Base-by-base conservation (phyloP, 2,113 vertebrate genomes). In the Cochlearius cochlearius region DNA sequence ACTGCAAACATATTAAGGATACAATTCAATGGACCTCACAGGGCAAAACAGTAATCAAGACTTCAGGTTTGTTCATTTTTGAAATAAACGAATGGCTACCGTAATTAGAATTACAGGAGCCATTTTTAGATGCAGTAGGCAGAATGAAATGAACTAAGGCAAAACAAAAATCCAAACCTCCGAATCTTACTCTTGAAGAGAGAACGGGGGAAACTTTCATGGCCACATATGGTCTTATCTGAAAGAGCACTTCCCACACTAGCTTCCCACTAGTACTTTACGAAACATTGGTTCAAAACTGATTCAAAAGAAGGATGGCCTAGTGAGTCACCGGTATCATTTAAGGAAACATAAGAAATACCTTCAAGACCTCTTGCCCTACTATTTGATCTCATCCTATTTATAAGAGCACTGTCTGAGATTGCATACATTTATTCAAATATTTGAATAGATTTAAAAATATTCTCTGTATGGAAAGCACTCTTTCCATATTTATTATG, bases 191-290 rank as follows among this genome's bases (percentile, higher is more conserved):
- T 95, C 77, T 55, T 92, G 59, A 66, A 85, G 92, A 92, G 74
- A 94, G 85, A 96, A 96, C 5, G 20, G 89, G 81, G 78, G 74
- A 94, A 96, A 88, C 64, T 92, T 94, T 92, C 80, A 71, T 55
- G 88, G 76, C 66, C 47, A 73, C 93, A 94, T 94, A 93, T 94
- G 87, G 88, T 97, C 67, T 95, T 36, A 43, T 96, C 88, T 96
- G 94, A 97, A 96, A 97, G 91, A 90, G 88, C 81, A 78, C 95
- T 94, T 93, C 94, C 96, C 91, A 90, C 90, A 94, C 96, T 71
- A 56, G 43, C 95, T 96, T 79, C 84, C 85, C 87, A 97, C 93
- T 78, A 76, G 68, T 64, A 45, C 83, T 94, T 87, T 53, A 90
- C 36, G 56, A 85, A 96, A 84, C 71, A 30, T 23, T 76, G 73